Percentiles rank a stretch among this genome's conserved stretches.
phyloP scores from a whole-genome alignment of 2,797 vertebrate genomes.

The Pseudomugil tenellus region DNA sequence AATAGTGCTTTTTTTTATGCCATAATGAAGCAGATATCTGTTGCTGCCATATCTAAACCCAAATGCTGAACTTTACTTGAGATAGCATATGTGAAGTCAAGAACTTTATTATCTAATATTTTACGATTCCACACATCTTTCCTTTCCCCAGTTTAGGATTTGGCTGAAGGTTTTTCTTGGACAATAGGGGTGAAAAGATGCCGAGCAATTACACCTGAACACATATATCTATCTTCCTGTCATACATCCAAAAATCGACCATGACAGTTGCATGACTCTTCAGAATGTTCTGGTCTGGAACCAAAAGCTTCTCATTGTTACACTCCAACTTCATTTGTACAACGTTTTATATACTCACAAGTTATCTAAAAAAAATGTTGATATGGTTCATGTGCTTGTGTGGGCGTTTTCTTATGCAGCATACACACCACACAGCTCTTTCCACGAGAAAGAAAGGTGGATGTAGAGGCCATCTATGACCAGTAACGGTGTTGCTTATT shows the following conservation, averaged over 20 bases:
- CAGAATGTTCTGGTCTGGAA: conserved; percentile 41
- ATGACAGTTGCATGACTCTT: conserved; percentile 44
- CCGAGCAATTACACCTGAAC: conserved; percentile 24
- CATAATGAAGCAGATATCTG: not conserved
- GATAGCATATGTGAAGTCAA: not conserved
- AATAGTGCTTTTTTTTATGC: not conserved
- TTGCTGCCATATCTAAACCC: no score
- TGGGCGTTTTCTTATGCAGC: conserved; percentile 78
- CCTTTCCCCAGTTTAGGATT: no score
- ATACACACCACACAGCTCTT: conserved; percentile 57
- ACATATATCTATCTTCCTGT: conserved; percentile 45
- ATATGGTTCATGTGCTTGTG: conserved; percentile 74
- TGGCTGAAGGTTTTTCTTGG: no score
- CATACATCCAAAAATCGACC: conserved; percentile 48
- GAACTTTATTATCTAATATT: not conserved
- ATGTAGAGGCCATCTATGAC: conserved; percentile 53
- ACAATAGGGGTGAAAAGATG: conserved; percentile 3
- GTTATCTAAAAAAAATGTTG: conserved; percentile 52
- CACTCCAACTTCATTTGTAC: conserved; percentile 52
- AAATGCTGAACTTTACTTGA: not conserved
- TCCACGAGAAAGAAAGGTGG: conserved; percentile 67
- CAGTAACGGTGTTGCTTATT: conserved; percentile 41
- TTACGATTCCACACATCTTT: not conserved
- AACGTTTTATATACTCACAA: conserved; percentile 62
- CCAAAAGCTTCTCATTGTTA: conserved; percentile 41